Conservation (phyloP, 1,140 invertebrate species). For the Drosophila obscura region DNA sequence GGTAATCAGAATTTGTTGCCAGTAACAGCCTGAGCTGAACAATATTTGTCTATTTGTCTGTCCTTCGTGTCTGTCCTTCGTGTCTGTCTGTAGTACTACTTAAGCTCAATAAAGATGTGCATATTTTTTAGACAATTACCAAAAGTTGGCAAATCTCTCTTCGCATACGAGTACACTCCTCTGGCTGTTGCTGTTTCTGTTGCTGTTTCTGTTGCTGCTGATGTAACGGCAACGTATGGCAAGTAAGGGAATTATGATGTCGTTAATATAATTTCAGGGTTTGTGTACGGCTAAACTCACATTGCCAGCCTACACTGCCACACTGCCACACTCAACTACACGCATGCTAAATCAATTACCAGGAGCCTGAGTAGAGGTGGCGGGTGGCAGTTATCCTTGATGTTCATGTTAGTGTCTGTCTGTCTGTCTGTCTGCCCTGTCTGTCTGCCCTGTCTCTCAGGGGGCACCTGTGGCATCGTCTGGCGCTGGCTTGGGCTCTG, state of each 20-base stretch:
- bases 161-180: constrained; percentile 5
- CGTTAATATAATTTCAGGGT: constrained; percentile 35
- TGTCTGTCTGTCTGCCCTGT: not conserved
- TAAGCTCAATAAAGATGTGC: constrained; percentile 51
- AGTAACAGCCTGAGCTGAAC: constrained; percentile 23
- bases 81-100: constrained; percentile 22
- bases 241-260: constrained; percentile 28
- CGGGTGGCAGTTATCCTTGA: constrained; percentile 7
- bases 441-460: not conserved
- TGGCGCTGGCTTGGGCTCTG: not conserved
- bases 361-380: not conserved
- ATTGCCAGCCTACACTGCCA: not conserved
- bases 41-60: not conserved
- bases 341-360: constrained; percentile 35
- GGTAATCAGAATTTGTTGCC: constrained; percentile 43
- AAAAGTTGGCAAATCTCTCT: constrained; percentile 23
- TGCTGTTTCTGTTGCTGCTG: constrained; percentile 24
- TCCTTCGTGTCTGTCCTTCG: too few relatives aligned
- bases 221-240: constrained; percentile 14
- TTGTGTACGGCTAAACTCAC: not conserved
- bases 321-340: constrained; percentile 5
- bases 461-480: constrained; percentile 25
- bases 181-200: constrained; percentile 5
- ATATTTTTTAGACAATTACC: constrained; percentile 49
- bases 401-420: not conserved